A percentile compares a stretch with the other conserved stretches of the same genome.
These are phyloP conservation scores for Tetanocera ferruginea DNA, from an alignment of 2,888 invertebrate species.

Conservation along the genomic window DNA sequence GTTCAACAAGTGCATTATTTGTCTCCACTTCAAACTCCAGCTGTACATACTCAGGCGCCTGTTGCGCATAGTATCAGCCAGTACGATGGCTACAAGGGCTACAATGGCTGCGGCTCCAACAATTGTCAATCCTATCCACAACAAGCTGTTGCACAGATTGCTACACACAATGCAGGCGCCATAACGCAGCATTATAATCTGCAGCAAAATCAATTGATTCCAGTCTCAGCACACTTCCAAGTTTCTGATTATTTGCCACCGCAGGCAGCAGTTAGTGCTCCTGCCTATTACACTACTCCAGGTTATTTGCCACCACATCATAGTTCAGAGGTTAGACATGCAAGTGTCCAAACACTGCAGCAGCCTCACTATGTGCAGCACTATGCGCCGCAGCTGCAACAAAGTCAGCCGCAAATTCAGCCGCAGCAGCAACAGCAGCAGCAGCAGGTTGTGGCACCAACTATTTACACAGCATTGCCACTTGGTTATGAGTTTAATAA, in stretches of 20 bases:
- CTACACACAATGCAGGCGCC: background rate
- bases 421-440: background rate
- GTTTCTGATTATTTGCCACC: conserved; percentile 29
- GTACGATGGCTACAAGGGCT: background rate
- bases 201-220: background rate
- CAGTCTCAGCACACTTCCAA: background rate
- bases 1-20: no score
- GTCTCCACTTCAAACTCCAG: no score
- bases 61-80: background rate
- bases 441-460: background rate
- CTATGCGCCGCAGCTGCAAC: background rate
- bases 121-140: background rate
- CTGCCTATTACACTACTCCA: background rate
- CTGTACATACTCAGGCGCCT: background rate
- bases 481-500: conserved; percentile 59
- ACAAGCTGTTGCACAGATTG: background rate
- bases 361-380: background rate
- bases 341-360: background rate
- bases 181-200: no score
- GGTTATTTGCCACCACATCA: conserved; percentile 24
- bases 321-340: background rate
- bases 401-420: background rate
- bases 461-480: conserved; percentile 45
- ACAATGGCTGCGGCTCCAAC: background rate
- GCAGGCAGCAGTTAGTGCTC: background rate